Evolutionary conservation across 92 coral and sea anemone species (phyloP).

Genomic region (Phymanthus crucifer): DNA sequence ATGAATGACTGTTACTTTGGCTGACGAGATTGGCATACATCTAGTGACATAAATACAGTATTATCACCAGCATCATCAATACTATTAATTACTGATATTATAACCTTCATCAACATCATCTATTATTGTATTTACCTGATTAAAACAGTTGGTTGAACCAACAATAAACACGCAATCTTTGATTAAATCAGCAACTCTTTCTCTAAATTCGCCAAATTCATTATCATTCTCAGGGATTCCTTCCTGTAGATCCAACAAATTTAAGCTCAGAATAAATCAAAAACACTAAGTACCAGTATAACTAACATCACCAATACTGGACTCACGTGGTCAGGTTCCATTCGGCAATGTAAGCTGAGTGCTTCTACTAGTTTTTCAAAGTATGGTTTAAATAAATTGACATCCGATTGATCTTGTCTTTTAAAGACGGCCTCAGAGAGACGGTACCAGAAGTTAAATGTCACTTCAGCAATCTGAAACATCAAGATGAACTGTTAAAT

Average conservation of each 20-base stretch:
- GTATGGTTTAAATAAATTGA: slow-evolving; percentile 77
- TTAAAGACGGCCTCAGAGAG: slow-evolving; percentile 86
- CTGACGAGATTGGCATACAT: slow-evolving; percentile 78
- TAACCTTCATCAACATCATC: neutral
- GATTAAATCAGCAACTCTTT: slow-evolving; percentile 87
- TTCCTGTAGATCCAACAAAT: slow-evolving; percentile 46
- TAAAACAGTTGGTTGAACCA: slow-evolving; percentile 84
- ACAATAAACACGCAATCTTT: slow-evolving; percentile 95
- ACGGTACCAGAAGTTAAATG: slow-evolving; percentile 99
- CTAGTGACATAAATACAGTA: slow-evolving; percentile 34
- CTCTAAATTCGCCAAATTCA: slow-evolving; percentile 92
- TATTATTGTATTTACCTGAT: slow-evolving; percentile 54
- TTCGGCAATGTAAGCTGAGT: slow-evolving; percentile 76
- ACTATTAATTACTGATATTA: too few species aligned
- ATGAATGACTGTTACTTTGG: slow-evolving; percentile 65
- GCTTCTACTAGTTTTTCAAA: slow-evolving; percentile 81
- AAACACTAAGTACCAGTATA: neutral
- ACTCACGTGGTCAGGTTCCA: slow-evolving; percentile 90
- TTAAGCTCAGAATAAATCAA: neutral
- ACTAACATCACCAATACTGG: neutral
- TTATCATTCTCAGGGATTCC: slow-evolving; percentile 79
- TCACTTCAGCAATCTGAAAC: slow-evolving; percentile 91
- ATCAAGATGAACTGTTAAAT: neutral
- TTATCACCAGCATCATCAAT: neutral
- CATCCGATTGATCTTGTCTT: slow-evolving; percentile 56